Evolutionary conservation across 2,888 invertebrate genomes (phyloP), one percentile per base, ranked within the genome.

Genomic region (Linnaemya vulpina): DNA sequence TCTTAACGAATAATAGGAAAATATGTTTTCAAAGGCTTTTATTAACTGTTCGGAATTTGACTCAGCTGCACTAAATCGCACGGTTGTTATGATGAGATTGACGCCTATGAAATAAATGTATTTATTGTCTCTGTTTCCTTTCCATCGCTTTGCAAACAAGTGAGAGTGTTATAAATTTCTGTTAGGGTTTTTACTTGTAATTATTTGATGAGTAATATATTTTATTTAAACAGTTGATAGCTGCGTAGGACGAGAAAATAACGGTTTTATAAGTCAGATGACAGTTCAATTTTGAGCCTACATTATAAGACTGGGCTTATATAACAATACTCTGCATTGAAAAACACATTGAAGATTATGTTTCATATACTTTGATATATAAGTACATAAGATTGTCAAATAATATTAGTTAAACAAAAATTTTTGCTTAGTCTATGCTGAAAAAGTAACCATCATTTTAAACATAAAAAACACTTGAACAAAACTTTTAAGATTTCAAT

Each of bases 1-100:
- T 9, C 20, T 58, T 67, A 9, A 22, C n/a, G 20, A n/a, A 10
- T 3, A 22, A 60, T 17, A 13, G 15, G 20, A 55, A 75, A 55
- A 30, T 35, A 49, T 65, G 38, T 22, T 2, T 49, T 49, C 22
- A 8, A 38, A 40, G 40, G 25, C 2, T 25, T 67, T 17, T 49
- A 43, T 70, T 77, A 78, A 55, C 60, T 53, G 46, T 82, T 49
- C 75, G 85, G 63, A 85, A 85, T 82, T 82, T 65, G 75, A 82
- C 82, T 82, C 78, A 65, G 85, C 81, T 77, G 77, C 30, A 49
- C 30, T 30, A 5, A 2, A 30, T 30, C 5, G 30, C 30, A 3
- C n/a, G 43, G 46, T 25, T 30, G 17, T 62, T 67, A 1, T 25
- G 25, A 53, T 38, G 30, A 60, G 17, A 25, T 74, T 81, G 55